Base-by-base conservation (phyloP, 2,797 vertebrate species). In the Semotilus atromaculatus region DNA sequence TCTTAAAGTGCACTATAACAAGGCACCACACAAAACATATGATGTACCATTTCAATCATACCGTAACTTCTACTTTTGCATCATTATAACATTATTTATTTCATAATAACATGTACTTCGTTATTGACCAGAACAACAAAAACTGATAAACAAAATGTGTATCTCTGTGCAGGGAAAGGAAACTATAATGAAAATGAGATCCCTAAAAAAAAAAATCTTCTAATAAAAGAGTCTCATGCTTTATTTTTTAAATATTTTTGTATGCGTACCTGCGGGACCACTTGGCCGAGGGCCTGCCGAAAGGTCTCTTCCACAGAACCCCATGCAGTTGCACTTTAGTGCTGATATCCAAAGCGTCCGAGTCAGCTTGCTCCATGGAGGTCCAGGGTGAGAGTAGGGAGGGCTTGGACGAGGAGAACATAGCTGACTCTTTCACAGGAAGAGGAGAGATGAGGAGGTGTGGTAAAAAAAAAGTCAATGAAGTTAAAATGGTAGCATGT, bases 301-400 rank as follows among this genome's bases (percentile, higher is more conserved):
- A 98, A 2, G 98, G 97, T 93, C 97, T 96, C 92, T 99, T 99
- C 98, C 98, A 99, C 91, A 99, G 95, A 45, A 99, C 96, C 0
- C 98, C 98, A 0, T 98, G 96, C 73, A 98, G 95, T 94, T 99
- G 98, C 94, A 99, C 98, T 92, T 99, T 99, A 92, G 97, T 99
- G 94, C 97, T 98, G 94, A 99, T 96, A 92, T 98, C 97, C 95
- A 98, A 88, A 82, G 93, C 95, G 45, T 98, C 96, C 0, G 95
- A 92, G 89, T 99, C 97, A 0, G 96, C 90, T 89, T 96, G 97
- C 91, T 99, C 98, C 96, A 99, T 97, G 90, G 97, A 97, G 0
- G 95, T 94, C 92, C 97, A 97, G 71, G 96, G 95, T 2, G 96
- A 96, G 64, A 96, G 92, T 6, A 96, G 94, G 87, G 95, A 95